These are phyloP conservation scores for Peromyscus melanophrys DNA, from an alignment of 2,797 vertebrate species.

Conservation along the genomic window DNA sequence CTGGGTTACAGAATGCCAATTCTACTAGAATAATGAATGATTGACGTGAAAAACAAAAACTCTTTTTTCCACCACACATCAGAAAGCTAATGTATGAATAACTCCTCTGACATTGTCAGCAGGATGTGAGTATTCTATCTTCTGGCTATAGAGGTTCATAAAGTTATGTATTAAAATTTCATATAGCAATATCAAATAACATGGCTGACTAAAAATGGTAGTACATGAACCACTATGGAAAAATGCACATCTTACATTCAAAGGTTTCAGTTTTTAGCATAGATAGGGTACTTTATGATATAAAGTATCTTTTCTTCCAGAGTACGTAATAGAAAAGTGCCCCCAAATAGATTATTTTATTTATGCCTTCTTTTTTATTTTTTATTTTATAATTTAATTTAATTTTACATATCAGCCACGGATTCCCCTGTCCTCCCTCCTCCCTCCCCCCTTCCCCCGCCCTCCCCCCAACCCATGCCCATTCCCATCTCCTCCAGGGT, in stretches of 20 bases:
- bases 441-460: no score
- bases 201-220: background rate
- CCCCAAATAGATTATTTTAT: background rate
- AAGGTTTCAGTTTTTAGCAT: background rate
- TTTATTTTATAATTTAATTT: no score
- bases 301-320: background rate
- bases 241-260: background rate
- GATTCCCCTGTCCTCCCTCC: no score
- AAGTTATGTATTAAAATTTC: slow-evolving; percentile 13
- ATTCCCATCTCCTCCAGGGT: no score
- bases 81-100: background rate
- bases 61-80: background rate
- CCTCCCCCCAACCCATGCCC: no score
- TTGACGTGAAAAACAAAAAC: background rate
- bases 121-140: background rate
- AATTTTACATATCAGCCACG: no score
- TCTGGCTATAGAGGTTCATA: background rate
- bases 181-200: background rate
- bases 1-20: background rate
- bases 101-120: background rate
- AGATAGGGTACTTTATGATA: background rate
- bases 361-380: background rate
- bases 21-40: slow-evolving; percentile 13
- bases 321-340: background rate
- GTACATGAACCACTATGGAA: background rate